phyloP scores from a whole-genome alignment of 2,113 vertebrate species.

The Chaetodon auriga region DNA sequence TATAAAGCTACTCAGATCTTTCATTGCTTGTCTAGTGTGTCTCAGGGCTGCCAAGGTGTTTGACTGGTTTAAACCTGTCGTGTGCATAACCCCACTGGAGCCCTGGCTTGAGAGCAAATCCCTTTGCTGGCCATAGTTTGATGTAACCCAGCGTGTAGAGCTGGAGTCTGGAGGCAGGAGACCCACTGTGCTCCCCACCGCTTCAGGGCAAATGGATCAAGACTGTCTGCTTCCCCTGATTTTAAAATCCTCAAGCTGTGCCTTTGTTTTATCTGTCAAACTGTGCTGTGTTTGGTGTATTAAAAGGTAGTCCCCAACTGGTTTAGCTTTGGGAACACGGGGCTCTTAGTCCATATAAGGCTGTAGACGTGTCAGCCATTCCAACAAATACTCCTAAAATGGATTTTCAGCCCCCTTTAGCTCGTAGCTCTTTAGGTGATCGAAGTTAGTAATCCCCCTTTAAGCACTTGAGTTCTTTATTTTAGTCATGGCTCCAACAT shows the following conservation, averaged over 20 bases:
- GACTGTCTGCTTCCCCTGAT: slow-evolving; percentile 36
- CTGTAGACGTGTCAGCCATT: slow-evolving; percentile 37
- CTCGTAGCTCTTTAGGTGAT: slow-evolving; percentile 48
- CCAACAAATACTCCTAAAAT: slow-evolving; percentile 35
- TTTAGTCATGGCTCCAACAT: slow-evolving; percentile 17
- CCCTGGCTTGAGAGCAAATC: slow-evolving; percentile 53
- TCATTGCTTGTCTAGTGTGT: slow-evolving; percentile 16
- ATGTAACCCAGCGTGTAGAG: slow-evolving; percentile 45
- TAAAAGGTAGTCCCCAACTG: slow-evolving; percentile 36
- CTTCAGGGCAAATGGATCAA: slow-evolving; percentile 61
- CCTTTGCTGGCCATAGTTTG: slow-evolving; percentile 39
- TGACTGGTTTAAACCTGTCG: slow-evolving; percentile 38
- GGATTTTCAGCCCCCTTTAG: slow-evolving; percentile 17
- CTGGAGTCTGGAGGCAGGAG: slow-evolving; percentile 40
- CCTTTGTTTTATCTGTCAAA: slow-evolving; percentile 64
- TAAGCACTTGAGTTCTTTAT: slow-evolving; percentile 21
- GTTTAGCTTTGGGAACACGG: slow-evolving; percentile 35
- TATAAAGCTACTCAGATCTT: slow-evolving; percentile 12
- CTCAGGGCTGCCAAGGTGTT: slow-evolving; percentile 25
- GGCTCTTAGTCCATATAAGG: slow-evolving; percentile 19
- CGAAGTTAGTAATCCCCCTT: slow-evolving; percentile 31
- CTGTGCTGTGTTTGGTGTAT: slow-evolving; percentile 42
- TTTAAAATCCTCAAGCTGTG: slow-evolving; percentile 54
- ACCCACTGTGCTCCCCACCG: slow-evolving; percentile 52
- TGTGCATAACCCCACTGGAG: slow-evolving; percentile 35